phyloP scores from a whole-genome alignment of 1,140 invertebrate genomes.

The Cyphomyrmex costatus region DNA sequence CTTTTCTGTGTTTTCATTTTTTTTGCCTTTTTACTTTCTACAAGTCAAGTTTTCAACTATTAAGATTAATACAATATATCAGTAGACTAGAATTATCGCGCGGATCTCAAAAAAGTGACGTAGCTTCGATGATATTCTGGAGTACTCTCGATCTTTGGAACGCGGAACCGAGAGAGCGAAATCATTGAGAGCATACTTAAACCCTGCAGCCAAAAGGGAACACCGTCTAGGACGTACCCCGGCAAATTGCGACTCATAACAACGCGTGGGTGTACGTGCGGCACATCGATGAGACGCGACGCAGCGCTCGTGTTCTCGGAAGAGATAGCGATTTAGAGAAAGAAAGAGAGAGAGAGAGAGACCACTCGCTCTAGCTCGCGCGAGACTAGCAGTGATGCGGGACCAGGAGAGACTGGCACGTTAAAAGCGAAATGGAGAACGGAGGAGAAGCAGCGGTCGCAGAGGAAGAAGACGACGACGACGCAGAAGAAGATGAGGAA shows the following conservation, averaged over 20 bases:
- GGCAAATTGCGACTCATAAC: conserved; percentile 63
- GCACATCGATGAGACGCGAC: conserved; percentile 28
- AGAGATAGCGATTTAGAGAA: conserved; percentile 38
- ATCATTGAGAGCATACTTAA: conserved; percentile 29
- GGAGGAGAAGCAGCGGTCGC: conserved; percentile 27
- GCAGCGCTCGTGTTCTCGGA: conserved; percentile 44
- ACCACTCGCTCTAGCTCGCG: conserved; percentile 36
- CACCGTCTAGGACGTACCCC: conserved; percentile 45
- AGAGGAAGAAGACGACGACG: conserved; percentile 38
- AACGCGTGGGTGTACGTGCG: conserved; percentile 45
- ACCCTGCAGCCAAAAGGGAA: conserved; percentile 38
- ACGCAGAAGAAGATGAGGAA: conserved; percentile 42
- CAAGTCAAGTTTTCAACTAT: background rate
- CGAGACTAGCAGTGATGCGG: conserved; percentile 22
- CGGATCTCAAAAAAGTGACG: background rate
- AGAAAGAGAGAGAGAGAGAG: background rate
- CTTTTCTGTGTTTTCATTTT: background rate
- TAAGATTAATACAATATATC: background rate
- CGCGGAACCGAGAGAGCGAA: conserved; percentile 27
- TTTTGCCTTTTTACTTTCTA: background rate
- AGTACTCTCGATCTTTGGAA: conserved; percentile 30
- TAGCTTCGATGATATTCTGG: conserved; percentile 32
- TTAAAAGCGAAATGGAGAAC: conserved; percentile 56
- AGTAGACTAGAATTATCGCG: background rate
- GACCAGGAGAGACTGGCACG: conserved; percentile 27